phyloP scores from a whole-genome alignment of 2,888 invertebrate genomes.

The Amphipyra berbera region DNA sequence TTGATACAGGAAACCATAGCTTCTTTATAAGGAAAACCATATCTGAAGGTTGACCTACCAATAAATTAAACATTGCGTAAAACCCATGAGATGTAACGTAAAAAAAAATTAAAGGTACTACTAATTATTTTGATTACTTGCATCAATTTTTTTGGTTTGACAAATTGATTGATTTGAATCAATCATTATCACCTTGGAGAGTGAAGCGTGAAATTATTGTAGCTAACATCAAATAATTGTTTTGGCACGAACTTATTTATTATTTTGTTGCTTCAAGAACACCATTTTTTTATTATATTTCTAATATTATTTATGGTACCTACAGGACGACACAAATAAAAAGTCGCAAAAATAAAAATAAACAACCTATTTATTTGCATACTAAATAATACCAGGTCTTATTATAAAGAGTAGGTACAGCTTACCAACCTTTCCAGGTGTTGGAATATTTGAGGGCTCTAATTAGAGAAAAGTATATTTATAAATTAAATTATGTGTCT shows the following conservation, averaged over 20 bases:
- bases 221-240: constrained; percentile 42
- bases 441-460: too few relatives aligned
- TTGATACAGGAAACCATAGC: too few relatives aligned
- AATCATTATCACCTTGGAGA: constrained; percentile 42
- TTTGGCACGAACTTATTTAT: constrained; percentile 41
- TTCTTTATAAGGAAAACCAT: too few relatives aligned
- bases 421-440: too few relatives aligned
- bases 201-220: constrained; percentile 51
- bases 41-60: neutral
- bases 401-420: too few relatives aligned
- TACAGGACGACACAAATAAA: too few relatives aligned
- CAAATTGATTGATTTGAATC: constrained; percentile 49
- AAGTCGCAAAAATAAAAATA: too few relatives aligned
- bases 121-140: constrained; percentile 32
- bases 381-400: too few relatives aligned
- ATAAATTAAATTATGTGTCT: too few relatives aligned
- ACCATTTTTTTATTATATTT: constrained; percentile 26
- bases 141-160: constrained; percentile 39
- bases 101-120: constrained; percentile 17
- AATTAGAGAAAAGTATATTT: too few relatives aligned
- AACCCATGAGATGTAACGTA: constrained; percentile 40
- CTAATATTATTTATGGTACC: constrained; percentile 24
- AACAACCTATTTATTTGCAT: too few relatives aligned
- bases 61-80: constrained; percentile 5
- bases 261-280: too few relatives aligned